These are phyloP conservation scores for Arizona elegans DNA, from an alignment of 2,113 vertebrate species.

Conservation along the genomic window DNA sequence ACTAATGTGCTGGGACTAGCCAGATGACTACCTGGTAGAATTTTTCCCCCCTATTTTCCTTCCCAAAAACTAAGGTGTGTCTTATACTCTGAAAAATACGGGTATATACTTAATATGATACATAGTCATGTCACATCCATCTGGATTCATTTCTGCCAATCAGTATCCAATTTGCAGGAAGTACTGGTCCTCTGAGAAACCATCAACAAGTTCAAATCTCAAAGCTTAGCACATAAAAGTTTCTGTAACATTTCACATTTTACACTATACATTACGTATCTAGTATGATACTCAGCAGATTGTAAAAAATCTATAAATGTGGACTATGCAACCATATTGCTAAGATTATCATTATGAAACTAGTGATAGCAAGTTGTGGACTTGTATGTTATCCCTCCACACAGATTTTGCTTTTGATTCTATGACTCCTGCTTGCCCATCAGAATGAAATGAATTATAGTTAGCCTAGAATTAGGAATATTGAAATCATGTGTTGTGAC, in stretches of 20 bases:
- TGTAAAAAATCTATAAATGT: neutral
- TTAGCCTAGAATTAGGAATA: neutral
- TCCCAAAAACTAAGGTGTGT: too few species aligned
- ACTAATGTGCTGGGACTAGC: too few species aligned
- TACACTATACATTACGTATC: neutral
- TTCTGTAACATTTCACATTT: neutral
- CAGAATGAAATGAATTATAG: neutral
- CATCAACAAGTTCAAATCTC: neutral
- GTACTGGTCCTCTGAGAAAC: neutral
- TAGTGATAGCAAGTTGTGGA: neutral
- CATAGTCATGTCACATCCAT: neutral
- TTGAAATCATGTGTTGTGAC: neutral
- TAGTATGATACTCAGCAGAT: neutral
- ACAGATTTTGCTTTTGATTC: neutral
- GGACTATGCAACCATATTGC: neutral
- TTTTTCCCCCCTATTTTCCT: too few species aligned
- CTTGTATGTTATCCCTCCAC: neutral
- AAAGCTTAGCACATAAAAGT: neutral
- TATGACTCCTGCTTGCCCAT: neutral
- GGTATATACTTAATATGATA: neutral
- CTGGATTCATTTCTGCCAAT: neutral
- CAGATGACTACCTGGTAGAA: too few species aligned
- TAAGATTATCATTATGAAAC: neutral
- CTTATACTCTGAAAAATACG: too few species aligned
- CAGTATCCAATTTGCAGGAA: neutral